Conservation (phyloP, 2,113 vertebrate genomes). For the Mionectes macconnelli region DNA sequence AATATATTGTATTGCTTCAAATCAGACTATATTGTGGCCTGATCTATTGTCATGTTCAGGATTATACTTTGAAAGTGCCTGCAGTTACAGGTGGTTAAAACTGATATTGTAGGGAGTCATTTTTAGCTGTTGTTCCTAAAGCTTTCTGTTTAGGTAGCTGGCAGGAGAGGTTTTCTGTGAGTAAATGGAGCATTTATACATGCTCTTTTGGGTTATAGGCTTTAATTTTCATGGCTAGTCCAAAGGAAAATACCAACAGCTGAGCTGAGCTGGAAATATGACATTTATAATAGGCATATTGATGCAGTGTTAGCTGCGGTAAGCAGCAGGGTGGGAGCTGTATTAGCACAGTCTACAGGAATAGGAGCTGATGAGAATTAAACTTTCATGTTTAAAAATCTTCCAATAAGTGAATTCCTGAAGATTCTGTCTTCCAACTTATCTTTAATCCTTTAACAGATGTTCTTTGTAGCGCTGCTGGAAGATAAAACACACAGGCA, state of each 20-base stretch:
- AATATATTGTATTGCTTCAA: neutral
- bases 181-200: conserved; percentile 49
- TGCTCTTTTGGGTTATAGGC: conserved; percentile 13
- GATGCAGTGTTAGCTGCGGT: conserved; percentile 7
- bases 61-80: neutral
- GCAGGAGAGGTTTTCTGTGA: conserved; percentile 2
- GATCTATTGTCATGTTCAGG: neutral
- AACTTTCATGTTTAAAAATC: conserved; percentile 3
- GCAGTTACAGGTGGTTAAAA: neutral
- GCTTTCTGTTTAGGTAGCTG: conserved; percentile 27
- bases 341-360: neutral
- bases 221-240: conserved; percentile 21
- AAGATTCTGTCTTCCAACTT: conserved; percentile 21
- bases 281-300: conserved; percentile 35
- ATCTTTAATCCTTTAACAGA: neutral
- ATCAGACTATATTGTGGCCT: neutral
- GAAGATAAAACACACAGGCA: neutral
- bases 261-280: conserved; percentile 51
- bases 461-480: neutral
- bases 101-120: neutral
- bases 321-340: neutral
- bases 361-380: conserved; percentile 25
- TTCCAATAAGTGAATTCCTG: conserved; percentile 16
- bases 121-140: conserved; percentile 34
- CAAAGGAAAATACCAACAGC: conserved; percentile 48